These are phyloP conservation scores for Lasiurus borealis DNA, from an alignment of 2,113 vertebrate species.

Conservation along the genomic window DNA sequence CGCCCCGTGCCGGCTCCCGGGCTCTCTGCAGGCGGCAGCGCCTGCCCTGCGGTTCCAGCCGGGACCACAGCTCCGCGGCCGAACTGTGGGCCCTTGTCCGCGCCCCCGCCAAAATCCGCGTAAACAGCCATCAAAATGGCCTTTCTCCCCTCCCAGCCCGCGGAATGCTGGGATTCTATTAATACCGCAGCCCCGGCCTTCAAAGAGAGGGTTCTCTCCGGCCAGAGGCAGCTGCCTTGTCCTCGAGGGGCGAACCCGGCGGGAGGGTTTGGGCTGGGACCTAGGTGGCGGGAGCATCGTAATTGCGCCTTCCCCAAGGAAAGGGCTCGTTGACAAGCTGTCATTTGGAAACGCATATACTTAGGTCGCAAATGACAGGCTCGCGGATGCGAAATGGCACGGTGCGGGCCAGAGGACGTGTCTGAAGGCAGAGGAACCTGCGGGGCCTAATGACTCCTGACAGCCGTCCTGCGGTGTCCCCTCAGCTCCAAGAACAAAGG, in stretches of 20 bases:
- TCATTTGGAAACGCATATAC: constrained; percentile 80
- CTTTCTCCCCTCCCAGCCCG: constrained; percentile 84
- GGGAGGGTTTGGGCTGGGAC: constrained; percentile 75
- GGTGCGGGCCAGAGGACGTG: neutral
- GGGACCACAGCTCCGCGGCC: constrained; percentile 78
- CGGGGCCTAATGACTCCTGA: constrained; percentile 18
- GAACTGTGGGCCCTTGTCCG: constrained; percentile 86
- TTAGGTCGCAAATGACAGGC: constrained; percentile 72
- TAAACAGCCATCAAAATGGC: constrained; percentile 86
- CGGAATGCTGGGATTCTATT: constrained; percentile 88
- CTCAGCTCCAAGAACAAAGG: neutral
- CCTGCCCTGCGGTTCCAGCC: constrained; percentile 83
- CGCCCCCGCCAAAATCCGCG: constrained; percentile 84
- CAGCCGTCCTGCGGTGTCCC: neutral
- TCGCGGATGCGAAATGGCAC: constrained; percentile 61
- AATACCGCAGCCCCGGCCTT: constrained; percentile 79
- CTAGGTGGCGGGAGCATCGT: constrained; percentile 65
- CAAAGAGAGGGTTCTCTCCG: constrained; percentile 81
- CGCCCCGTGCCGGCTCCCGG: constrained; percentile 69
- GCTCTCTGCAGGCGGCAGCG: constrained; percentile 78
- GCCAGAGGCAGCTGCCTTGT: constrained; percentile 68
- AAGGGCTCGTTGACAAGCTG: constrained; percentile 68
- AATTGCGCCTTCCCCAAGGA: constrained; percentile 76
- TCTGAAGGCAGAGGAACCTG: constrained; percentile 31
- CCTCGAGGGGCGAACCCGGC: constrained; percentile 75